Evolutionary conservation across 2,113 vertebrate species (phyloP), one percentile per base, ranked within the genome.

Genomic region (Pontoporia blainvillei): DNA sequence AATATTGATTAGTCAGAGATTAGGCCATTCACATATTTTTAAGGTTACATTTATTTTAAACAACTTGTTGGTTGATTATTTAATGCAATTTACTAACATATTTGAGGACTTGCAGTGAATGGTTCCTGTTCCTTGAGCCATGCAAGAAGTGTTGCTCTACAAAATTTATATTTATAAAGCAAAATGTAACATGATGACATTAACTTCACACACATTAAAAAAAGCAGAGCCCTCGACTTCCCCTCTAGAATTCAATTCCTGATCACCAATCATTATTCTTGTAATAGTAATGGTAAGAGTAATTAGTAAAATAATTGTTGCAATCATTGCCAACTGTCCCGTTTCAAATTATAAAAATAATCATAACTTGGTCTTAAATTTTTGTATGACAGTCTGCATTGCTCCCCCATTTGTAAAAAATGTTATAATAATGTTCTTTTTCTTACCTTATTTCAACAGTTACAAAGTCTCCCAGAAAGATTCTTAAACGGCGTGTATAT

Each of bases 401-500:
- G 25, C 71, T 86, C 29, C 72, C 83, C 79, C 41, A 81, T 86
- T 95, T 92, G 49, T n/a, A 95, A 96, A 90, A 90, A 23, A 93
- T 91, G 4, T 71, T 82, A 59, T 27, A 94, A 79, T 17, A 93
- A 81, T 64, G 88, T 85, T 90, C 0, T 64, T 62, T 78, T 15
- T 46, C 98, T 99, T 98, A 99, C 99, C 98, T 98, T 94, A 54
- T 59, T 89, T 95, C 82, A 69, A 86, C 84, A 97, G 96, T 96
- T 94, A 39, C 83, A 54, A 98, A 98, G 96, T 97, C 98, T 86
- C 11, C 72, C 25, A 81, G 39, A 67, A 14, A 17, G 27, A 86
- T 25, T 39, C 61, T 29, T 90, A 84, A 0, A 13, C 9, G 82
- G 31, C 46, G 78, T 95, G 49, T 61, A 52, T 83, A 62, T 88